Base-by-base conservation (phyloP, 2,797 vertebrate species). In the Triplophysa bombifrons region DNA sequence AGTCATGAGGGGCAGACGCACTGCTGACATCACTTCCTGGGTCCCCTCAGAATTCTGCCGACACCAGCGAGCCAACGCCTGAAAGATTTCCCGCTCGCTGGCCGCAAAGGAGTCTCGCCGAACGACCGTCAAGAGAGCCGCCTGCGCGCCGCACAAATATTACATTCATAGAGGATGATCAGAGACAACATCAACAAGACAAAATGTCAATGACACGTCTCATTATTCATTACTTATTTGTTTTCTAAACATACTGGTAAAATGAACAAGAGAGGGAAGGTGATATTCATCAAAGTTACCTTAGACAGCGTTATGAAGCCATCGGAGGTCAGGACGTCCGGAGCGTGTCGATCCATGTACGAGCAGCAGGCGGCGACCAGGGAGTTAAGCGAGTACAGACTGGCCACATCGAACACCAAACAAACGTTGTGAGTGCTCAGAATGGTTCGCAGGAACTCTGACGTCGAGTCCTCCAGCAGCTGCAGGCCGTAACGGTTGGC, bases 401-500 rank as follows among this genome's bases (percentile, higher is more conserved):
- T 96, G 87, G 97, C 96, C 87, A 97, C 96, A 9, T 98, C 97
- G 27, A 98, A 98, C 16, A 98, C 96, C 93, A 97, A 93, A 83
- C 96, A 98, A 85, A 98, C 96, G 27, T 98, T 99, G 90, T 95
- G 95, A 81, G 94, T 96, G 87, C 96, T 95, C 79, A 98, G 95
- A 80, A 98, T 93, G 82, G 97, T 98, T 82, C 96, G 96, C 72
- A 99, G 95, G 88, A 98, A 98, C 78, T 98, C 96, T 0, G 96
- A 99, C 0, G 96, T 97, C 53, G 97, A 97, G 89, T 98, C 96
- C 78, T 98, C 97, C 84, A 99, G 90, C 58, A 96, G 96, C 85
- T 97, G 96, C 82, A 99, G 96, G 76, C 97, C 97, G 0, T 98
- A 98, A 87, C 97, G 97, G 89, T 99, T 96, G 66, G 97, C 96